Percentiles rank a stretch among this genome's conserved stretches.
These are phyloP conservation scores for Latheticus oryzae DNA, from an alignment of 2,888 invertebrate species.

Conservation along the genomic window DNA sequence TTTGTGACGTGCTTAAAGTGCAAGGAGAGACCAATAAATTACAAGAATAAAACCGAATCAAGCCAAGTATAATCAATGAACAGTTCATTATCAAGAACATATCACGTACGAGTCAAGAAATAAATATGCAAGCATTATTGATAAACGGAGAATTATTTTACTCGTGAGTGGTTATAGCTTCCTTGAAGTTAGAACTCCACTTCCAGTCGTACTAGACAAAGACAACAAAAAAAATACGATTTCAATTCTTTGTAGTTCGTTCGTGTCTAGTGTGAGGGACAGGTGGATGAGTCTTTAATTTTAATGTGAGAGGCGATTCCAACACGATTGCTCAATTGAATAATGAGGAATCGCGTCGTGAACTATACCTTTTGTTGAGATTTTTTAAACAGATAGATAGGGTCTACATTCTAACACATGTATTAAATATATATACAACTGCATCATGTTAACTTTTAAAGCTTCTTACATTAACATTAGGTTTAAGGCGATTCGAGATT, in stretches of 20 bases:
- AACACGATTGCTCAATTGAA: conserved; percentile 11
- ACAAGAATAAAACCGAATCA: conserved; percentile 61
- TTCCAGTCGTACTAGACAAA: conserved; percentile 88
- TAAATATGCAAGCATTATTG: conserved; percentile 64
- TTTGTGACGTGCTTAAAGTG: conserved; percentile 49
- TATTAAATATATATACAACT: conserved; percentile 1
- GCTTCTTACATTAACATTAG: conserved; percentile 44
- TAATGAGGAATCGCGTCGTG: conserved; percentile 10
- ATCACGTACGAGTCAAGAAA: conserved; percentile 64
- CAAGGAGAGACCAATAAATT: conserved; percentile 63
- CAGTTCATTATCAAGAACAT: conserved; percentile 68
- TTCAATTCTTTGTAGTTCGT: conserved; percentile 51
- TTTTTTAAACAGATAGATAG: background rate
- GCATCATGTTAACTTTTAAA: conserved; percentile 31
- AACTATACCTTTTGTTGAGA: conserved; percentile 1
- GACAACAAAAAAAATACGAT: conserved; percentile 63
- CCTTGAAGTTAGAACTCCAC: conserved; percentile 97
- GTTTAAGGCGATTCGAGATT: conserved; percentile 43
- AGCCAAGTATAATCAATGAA: conserved; percentile 56
- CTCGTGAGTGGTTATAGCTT: conserved; percentile 91
- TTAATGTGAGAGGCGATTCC: conserved; percentile 8
- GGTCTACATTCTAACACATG: background rate
- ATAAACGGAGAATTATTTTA: conserved; percentile 72
- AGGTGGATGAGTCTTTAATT: conserved; percentile 6
- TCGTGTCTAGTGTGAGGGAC: conserved; percentile 36